Percentiles rank a stretch among this genome's conserved stretches.
Evolutionary conservation across 35 echinoderm and acorn worm genomes (phyloP).

Genomic region (Heliocidaris erythrogramma): DNA sequence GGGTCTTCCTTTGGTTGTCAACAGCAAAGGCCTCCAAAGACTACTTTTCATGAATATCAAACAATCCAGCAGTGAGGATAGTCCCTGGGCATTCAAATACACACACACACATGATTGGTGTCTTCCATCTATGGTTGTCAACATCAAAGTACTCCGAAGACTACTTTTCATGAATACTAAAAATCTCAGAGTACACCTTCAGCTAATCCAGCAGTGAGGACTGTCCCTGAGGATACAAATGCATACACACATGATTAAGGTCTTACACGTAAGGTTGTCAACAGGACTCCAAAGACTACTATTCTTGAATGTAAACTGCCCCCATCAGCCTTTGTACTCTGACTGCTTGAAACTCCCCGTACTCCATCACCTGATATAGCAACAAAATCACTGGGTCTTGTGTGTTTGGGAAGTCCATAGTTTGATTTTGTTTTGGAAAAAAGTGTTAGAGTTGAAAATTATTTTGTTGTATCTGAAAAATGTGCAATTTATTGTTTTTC

Average conservation of each 20-base stretch:
- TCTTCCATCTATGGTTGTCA: background rate
- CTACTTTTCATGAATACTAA: too few relatives aligned
- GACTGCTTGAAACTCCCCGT: too few relatives aligned
- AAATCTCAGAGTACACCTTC: constrained; percentile 55
- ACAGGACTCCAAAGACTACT: background rate
- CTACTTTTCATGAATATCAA: background rate
- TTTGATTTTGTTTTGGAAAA: too few relatives aligned
- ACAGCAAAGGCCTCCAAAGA: background rate
- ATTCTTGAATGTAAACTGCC: background rate
- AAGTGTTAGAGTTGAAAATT: too few relatives aligned
- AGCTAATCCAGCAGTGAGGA: constrained; percentile 77
- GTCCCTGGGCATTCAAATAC: background rate
- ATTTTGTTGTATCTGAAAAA: too few relatives aligned
- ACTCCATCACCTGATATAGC: too few relatives aligned
- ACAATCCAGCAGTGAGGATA: background rate
- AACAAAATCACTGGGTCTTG: too few relatives aligned
- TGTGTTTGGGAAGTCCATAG: too few relatives aligned
- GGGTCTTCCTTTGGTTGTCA: background rate
- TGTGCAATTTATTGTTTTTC: too few relatives aligned
- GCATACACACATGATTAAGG: background rate
- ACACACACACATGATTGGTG: background rate
- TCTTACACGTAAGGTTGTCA: background rate
- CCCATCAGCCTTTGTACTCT: too few relatives aligned
- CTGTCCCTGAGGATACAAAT: constrained; percentile 60
- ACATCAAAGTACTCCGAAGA: too few relatives aligned